Percentiles rank a stretch among this genome's conserved stretches.
phyloP scores from a whole-genome alignment of 2,888 invertebrate species.

The Deroplatys truncata region DNA sequence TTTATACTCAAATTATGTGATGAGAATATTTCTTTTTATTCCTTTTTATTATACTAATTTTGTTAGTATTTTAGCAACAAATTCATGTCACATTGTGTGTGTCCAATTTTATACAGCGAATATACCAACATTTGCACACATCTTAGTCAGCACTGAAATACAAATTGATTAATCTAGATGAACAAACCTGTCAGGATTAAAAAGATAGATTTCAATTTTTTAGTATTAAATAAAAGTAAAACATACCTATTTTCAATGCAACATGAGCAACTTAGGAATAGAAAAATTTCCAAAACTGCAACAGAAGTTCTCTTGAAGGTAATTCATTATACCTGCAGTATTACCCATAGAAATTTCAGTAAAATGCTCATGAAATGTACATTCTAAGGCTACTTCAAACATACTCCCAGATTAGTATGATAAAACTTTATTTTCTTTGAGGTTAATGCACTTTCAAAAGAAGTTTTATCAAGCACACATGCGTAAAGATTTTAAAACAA shows the following conservation, averaged over 20 bases:
- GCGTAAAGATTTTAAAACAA: too few relatives aligned
- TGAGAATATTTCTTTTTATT: too few relatives aligned
- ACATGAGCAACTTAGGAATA: too few relatives aligned
- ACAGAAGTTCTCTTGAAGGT: neutral
- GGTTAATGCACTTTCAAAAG: too few relatives aligned
- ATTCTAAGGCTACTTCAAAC: neutral
- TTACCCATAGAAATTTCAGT: neutral
- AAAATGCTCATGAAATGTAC: neutral
- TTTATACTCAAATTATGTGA: too few relatives aligned
- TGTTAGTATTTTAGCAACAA: neutral
- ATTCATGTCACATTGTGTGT: neutral
- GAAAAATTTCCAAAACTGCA: neutral
- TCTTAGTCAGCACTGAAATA: neutral
- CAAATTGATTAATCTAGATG: neutral
- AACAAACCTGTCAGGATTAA: neutral
- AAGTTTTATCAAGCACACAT: too few relatives aligned
- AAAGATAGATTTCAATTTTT: neutral
- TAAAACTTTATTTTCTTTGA: too few relatives aligned
- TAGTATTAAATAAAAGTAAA: neutral
- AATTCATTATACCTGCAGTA: neutral
- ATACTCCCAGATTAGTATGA: too few relatives aligned
- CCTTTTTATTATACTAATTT: too few relatives aligned
- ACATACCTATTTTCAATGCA: too few relatives aligned
- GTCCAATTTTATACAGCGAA: neutral
- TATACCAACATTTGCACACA: neutral